A percentile compares a stretch with the other conserved stretches of the same genome.
phyloP scores from a whole-genome alignment of 2,888 invertebrate species.

The Tinea pellionella region DNA sequence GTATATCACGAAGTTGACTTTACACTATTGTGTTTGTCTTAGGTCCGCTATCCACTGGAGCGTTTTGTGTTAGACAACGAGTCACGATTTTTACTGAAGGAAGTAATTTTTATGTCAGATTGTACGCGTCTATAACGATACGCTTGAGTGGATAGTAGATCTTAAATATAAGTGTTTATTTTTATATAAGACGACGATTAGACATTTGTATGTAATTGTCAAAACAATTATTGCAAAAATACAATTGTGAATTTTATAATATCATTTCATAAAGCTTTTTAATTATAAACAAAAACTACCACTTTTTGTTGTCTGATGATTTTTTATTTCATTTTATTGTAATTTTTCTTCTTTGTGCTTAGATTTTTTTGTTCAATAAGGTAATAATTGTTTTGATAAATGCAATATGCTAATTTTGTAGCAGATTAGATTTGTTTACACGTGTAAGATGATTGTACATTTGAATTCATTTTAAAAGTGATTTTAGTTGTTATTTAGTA shows the following conservation, averaged over 20 bases:
- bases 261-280: too few species aligned
- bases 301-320: too few species aligned
- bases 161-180: slow-evolving; percentile 61
- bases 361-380: too few species aligned
- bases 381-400: not conserved
- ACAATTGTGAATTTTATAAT: too few species aligned
- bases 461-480: slow-evolving; percentile 67
- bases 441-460: slow-evolving; percentile 65
- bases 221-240: not conserved
- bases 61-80: not conserved
- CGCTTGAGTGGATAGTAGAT: not conserved
- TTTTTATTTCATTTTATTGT: too few species aligned
- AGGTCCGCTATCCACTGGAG: slow-evolving; percentile 16
- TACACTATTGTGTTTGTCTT: slow-evolving; percentile 59
- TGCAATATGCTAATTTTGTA: slow-evolving; percentile 64
- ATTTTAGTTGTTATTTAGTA: slow-evolving; percentile 68
- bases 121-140: not conserved
- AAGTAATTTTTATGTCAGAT: too few species aligned
- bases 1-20: slow-evolving; percentile 43
- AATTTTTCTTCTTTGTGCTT: too few species aligned
- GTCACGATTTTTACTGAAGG: too few species aligned
- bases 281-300: too few species aligned
- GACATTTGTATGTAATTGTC: slow-evolving; percentile 57
- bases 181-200: slow-evolving; percentile 60
- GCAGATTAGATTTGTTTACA: slow-evolving; percentile 68